Evolutionary conservation across 2,113 vertebrate genomes (phyloP).

Genomic region (Leptocoma aspasia): DNA sequence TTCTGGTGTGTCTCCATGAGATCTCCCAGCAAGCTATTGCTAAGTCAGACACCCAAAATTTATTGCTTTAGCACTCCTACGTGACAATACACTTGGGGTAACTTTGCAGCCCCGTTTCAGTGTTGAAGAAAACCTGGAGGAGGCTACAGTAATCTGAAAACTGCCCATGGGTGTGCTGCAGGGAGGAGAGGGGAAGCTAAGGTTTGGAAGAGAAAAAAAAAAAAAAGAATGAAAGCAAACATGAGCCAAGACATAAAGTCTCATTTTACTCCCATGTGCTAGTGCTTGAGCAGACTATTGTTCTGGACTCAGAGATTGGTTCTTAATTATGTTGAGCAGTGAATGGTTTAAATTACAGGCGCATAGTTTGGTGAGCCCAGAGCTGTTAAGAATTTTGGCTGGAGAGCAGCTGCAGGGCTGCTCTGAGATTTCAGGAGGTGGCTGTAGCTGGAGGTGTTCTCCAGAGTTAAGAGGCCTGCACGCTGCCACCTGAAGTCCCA

Average conservation of each 20-base stretch:
- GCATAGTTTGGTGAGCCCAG: constrained; percentile 54
- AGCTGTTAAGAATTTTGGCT: constrained; percentile 62
- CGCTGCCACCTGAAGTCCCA: constrained; percentile 28
- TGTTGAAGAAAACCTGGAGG: not conserved
- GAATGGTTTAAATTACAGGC: constrained; percentile 50
- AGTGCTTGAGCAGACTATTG: constrained; percentile 54
- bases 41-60: not conserved
- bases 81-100: not conserved
- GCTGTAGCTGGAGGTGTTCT: constrained; percentile 32
- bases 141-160: not conserved
- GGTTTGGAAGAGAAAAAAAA: not conserved
- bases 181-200: not conserved
- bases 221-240: not conserved
- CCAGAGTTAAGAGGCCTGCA: not conserved
- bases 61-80: not conserved
- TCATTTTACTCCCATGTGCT: constrained; percentile 45
- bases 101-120: not conserved
- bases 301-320: constrained; percentile 52
- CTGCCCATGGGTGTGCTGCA: not conserved
- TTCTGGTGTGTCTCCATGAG: not conserved
- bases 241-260: constrained; percentile 44
- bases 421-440: constrained; percentile 11
- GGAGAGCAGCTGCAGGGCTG: constrained; percentile 44
- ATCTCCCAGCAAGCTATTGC: not conserved
- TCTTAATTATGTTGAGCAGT: constrained; percentile 51